A percentile compares a stretch with the other conserved stretches of the same genome.
Conservation (phyloP, 1,140 invertebrate species). For the Antheraea mylitta region DNA sequence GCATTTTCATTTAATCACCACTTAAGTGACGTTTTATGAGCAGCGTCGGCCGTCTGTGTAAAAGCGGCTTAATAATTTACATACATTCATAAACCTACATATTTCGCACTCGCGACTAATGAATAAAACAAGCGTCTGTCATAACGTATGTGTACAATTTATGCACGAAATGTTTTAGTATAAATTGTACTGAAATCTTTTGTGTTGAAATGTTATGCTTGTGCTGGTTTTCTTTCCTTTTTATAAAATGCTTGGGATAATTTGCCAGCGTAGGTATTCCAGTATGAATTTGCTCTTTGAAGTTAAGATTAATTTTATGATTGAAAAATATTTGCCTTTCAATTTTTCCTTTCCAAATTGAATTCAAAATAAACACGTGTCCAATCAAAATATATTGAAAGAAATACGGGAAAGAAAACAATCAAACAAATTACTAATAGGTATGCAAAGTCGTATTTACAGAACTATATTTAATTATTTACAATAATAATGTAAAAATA, state of each 20-base stretch:
- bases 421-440: too few relatives aligned
- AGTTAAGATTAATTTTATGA: slow-evolving; percentile 1
- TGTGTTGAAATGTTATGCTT: slow-evolving; percentile 3
- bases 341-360: background rate
- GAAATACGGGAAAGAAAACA: background rate
- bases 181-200: background rate
- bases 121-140: slow-evolving; percentile 10
- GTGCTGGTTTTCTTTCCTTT: background rate
- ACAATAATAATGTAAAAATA: too few relatives aligned
- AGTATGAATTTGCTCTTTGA: background rate
- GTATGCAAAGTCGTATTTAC: too few relatives aligned
- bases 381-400: background rate
- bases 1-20: slow-evolving; percentile 50
- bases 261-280: background rate
- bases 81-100: slow-evolving; percentile 10
- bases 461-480: too few relatives aligned
- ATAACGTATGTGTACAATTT: slow-evolving; percentile 2
- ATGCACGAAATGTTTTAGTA: slow-evolving; percentile 7
- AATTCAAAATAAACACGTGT: background rate
- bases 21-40: slow-evolving; percentile 17
- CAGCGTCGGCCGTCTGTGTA: background rate
- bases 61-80: slow-evolving; percentile 12
- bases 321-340: background rate
- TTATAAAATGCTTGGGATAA: slow-evolving; percentile 2
- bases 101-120: slow-evolving; percentile 4